phyloP scores from a whole-genome alignment of 2,797 vertebrate species.

The Parambassis ranga region DNA sequence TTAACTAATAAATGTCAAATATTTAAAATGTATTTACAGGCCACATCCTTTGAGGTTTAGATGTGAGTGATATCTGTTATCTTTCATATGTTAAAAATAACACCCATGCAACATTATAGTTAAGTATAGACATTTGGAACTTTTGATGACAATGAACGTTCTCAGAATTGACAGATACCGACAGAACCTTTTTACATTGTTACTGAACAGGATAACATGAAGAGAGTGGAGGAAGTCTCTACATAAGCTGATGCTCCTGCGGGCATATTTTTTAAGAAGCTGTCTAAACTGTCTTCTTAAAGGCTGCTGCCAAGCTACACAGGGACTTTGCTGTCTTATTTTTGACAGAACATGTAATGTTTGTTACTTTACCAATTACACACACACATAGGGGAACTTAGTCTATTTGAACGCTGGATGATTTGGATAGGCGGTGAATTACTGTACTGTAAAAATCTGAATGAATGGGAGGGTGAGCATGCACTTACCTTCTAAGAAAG shows the following conservation, averaged over 20 bases:
- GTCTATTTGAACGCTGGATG: conserved; percentile 11
- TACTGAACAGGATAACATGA: conserved; percentile 51
- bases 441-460: neutral
- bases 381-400: conserved; percentile 5
- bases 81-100: neutral
- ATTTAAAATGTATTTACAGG: no score
- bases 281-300: conserved; percentile 53
- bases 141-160: conserved; percentile 27
- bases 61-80: neutral
- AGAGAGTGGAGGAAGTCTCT: conserved; percentile 47
- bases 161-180: conserved; percentile 23
- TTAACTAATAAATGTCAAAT: no score
- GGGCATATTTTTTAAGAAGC: conserved; percentile 52
- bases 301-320: conserved; percentile 31
- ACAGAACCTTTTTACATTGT: conserved; percentile 51
- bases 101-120: conserved; percentile 25
- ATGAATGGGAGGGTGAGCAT: neutral
- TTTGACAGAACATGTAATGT: conserved; percentile 34
- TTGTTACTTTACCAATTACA: conserved; percentile 47
- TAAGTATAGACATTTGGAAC: conserved; percentile 31
- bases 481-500: neutral
- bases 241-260: conserved; percentile 56
- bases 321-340: conserved; percentile 43
- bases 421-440: neutral
- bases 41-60: neutral